Conservation (phyloP, 2,888 invertebrate genomes). For the Monochamus alternatus region DNA sequence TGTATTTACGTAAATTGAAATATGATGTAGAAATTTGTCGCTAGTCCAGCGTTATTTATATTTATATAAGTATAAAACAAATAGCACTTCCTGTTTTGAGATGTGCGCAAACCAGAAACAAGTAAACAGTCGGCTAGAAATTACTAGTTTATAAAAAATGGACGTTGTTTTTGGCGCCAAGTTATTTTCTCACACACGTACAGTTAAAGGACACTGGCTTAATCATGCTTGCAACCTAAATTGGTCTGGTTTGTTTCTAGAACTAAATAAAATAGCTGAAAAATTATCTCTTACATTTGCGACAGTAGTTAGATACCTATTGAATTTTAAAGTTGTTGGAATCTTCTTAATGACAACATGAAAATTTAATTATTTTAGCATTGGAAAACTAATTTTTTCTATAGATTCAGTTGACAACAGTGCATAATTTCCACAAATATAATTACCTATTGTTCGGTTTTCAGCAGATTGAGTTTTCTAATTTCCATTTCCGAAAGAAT, state of each 20-base stretch:
- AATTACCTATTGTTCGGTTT: too few relatives aligned
- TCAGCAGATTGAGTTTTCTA: not conserved
- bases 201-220: not conserved
- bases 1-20: too few relatives aligned
- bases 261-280: not conserved
- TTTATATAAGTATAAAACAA: not conserved
- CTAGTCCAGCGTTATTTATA: too few relatives aligned
- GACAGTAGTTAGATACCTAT: too few relatives aligned
- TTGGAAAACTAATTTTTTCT: too few relatives aligned
- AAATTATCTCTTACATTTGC: too few relatives aligned
- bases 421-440: too few relatives aligned
- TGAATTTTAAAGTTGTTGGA: too few relatives aligned
- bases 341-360: too few relatives aligned
- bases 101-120: not conserved
- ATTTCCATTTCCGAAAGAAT: not conserved
- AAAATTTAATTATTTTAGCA: too few relatives aligned
- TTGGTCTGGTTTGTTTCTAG: not conserved
- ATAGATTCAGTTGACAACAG: too few relatives aligned
- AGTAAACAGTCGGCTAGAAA: not conserved
- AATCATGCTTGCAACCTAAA: not conserved
- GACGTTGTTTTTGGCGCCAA: conserved; percentile 6
- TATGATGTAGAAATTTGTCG: too few relatives aligned
- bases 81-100: conserved; percentile 7
- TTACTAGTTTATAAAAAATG: not conserved
- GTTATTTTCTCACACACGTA: not conserved